Evolutionary conservation across 2,888 invertebrate species (phyloP).

Genomic region (Strigamia crassipes): DNA sequence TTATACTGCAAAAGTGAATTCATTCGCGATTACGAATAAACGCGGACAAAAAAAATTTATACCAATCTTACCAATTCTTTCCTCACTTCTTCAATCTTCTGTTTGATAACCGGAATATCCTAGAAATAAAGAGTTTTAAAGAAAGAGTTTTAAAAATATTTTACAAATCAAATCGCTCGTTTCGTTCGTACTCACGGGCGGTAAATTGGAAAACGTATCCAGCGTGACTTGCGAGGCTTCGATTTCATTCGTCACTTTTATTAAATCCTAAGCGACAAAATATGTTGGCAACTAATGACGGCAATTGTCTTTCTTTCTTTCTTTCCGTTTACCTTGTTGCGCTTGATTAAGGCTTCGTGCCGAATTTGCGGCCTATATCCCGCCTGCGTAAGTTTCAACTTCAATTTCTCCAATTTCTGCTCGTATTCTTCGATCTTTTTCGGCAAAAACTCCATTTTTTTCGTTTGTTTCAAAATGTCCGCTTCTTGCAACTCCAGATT

Average conservation of each 20-base stretch:
- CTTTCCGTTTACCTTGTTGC: neutral
- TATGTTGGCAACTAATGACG: too few relatives aligned
- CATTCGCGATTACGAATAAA: too few relatives aligned
- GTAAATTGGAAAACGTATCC: constrained; percentile 18
- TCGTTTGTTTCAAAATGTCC: neutral
- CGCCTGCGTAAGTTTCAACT: neutral
- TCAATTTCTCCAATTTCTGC: neutral
- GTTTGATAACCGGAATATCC: neutral
- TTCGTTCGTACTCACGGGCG: neutral
- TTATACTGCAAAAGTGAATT: neutral
- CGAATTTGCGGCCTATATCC: neutral
- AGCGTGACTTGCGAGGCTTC: neutral
- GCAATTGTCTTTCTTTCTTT: too few relatives aligned
- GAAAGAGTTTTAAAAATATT: too few relatives aligned
- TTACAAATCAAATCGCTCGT: too few relatives aligned
- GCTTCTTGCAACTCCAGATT: neutral
- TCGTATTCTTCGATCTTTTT: constrained; percentile 21
- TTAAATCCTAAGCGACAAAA: neutral
- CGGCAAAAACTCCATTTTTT: neutral
- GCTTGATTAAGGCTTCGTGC: neutral
- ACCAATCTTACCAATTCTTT: constrained; percentile 10
- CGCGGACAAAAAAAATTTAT: too few relatives aligned
- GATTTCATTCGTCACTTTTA: neutral
- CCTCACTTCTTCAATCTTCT: constrained; percentile 10
- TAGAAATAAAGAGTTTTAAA: too few relatives aligned